These are phyloP conservation scores for Frieseomelitta varia DNA, from an alignment of 1,140 invertebrate species.

Conservation along the genomic window DNA sequence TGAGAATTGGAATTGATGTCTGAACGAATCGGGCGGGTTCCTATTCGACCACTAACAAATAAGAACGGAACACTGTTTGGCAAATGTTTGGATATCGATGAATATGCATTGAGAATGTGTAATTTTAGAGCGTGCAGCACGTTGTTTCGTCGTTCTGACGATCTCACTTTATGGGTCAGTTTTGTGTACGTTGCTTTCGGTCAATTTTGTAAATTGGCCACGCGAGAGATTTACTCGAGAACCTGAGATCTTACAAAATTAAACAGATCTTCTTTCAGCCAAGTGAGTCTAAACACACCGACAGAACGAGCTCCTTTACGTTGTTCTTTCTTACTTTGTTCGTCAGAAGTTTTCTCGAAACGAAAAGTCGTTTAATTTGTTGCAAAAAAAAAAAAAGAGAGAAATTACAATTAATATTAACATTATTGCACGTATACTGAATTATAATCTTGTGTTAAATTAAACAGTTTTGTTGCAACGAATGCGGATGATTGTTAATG, in stretches of 20 bases:
- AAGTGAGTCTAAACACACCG: conserved; percentile 12
- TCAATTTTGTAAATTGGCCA: not conserved
- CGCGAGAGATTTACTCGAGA: too few relatives aligned
- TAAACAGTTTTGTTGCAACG: too few relatives aligned
- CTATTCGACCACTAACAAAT: not conserved
- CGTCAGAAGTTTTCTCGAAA: not conserved
- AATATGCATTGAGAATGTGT: not conserved
- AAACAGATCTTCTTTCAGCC: conserved; percentile 24
- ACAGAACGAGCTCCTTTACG: not conserved
- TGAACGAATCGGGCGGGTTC: not conserved
- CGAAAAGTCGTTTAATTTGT: not conserved
- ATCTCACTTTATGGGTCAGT: conserved; percentile 1
- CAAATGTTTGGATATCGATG: conserved; percentile 1
- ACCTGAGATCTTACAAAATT: not conserved
- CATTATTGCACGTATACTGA: too few relatives aligned
- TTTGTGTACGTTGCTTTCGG: not conserved
- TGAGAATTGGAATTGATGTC: not conserved
- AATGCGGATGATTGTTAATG: too few relatives aligned
- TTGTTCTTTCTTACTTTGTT: too few relatives aligned
- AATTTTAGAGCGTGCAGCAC: not conserved
- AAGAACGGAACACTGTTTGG: not conserved
- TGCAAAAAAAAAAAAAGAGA: too few relatives aligned
- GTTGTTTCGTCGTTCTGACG: not conserved
- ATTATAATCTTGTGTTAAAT: too few relatives aligned
- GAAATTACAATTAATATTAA: too few relatives aligned